These are phyloP conservation scores for Ametastegia equiseti DNA, from an alignment of 2,888 invertebrate genomes.

Conservation along the genomic window DNA sequence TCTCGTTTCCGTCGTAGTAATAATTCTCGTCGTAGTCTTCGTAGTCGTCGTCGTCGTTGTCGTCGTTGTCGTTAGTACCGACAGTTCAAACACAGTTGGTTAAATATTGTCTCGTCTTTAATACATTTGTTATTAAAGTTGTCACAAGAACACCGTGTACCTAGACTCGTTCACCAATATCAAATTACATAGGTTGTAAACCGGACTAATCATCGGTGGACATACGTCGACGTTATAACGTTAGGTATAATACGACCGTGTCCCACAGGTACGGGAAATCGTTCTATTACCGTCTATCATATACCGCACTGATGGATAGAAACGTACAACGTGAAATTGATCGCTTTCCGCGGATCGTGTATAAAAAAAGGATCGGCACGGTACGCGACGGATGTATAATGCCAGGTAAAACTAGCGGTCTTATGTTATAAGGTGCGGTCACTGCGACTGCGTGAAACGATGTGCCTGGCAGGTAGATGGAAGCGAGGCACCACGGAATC, in stretches of 20 bases:
- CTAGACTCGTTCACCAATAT: no score
- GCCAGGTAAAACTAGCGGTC: background rate
- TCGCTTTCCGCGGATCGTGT: background rate
- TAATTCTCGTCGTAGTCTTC: no score
- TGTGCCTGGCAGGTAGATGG: constrained; percentile 65
- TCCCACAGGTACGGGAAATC: no score
- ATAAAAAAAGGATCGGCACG: background rate
- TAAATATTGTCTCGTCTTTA: constrained; percentile 52
- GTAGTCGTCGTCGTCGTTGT: no score
- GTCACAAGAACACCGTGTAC: constrained; percentile 32
- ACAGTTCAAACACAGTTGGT: constrained; percentile 53
- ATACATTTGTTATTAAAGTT: background rate
- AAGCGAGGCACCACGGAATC: constrained; percentile 54
- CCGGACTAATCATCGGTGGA: no score
- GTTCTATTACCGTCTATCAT: no score
- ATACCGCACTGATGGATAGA: background rate
- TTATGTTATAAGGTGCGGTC: constrained; percentile 63
- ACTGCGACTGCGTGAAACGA: constrained; percentile 74
- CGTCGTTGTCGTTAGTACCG: constrained; percentile 15
- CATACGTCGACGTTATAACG: no score
- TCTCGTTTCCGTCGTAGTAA: background rate
- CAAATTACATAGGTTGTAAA: no score
- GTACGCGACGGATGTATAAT: constrained; percentile 44
- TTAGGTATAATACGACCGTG: background rate
- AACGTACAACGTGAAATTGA: background rate